Conservation (phyloP, 2,797 vertebrate species). For the Saxicola maurus region DNA sequence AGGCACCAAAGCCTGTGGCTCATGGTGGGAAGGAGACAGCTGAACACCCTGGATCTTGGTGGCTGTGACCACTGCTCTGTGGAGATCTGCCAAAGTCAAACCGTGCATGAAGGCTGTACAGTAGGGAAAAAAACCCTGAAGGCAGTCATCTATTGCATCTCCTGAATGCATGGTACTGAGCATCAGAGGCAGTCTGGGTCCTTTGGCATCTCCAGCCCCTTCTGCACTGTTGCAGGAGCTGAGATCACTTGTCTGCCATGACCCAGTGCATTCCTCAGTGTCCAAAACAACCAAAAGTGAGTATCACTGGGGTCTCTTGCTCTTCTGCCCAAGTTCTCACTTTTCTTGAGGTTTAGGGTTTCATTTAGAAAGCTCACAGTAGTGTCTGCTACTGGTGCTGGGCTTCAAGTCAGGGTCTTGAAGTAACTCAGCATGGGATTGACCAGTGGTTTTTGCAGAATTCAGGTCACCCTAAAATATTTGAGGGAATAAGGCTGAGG, state of each 20-base stretch:
- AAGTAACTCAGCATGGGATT: background rate
- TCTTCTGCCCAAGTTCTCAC: background rate
- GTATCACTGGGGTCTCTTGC: background rate
- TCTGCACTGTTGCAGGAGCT: background rate
- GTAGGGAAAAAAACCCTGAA: background rate
- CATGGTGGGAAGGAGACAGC: rapidly evolving
- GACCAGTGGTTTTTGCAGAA: background rate
- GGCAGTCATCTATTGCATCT: background rate
- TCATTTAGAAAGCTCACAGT: background rate
- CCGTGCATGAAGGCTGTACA: background rate
- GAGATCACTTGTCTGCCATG: background rate
- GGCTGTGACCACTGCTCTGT: background rate
- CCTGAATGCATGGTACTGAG: background rate
- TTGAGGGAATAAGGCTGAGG: background rate
- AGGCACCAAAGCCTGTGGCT: background rate
- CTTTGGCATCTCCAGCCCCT: background rate
- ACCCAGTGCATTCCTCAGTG: background rate
- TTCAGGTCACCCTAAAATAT: background rate
- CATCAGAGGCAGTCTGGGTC: background rate
- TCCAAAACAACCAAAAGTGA: background rate
- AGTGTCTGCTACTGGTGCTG: background rate
- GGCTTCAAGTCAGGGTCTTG: background rate
- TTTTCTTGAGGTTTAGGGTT: background rate
- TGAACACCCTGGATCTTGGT: background rate
- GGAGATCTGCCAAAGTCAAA: background rate